Base-by-base conservation (phyloP, 2,797 vertebrate species). In the Lutjanus campechanus region DNA sequence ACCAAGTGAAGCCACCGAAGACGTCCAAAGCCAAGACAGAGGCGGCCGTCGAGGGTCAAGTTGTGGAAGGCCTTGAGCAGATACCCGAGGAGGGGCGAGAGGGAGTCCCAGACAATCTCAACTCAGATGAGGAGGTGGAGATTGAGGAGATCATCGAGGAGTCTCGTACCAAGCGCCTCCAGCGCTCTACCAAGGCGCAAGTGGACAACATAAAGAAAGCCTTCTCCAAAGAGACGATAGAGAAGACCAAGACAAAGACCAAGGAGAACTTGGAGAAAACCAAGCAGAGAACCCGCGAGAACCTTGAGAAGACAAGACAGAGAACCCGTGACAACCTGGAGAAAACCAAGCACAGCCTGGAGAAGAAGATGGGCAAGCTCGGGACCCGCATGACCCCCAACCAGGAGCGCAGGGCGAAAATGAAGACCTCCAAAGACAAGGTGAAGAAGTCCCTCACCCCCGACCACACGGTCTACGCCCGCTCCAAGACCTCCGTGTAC, bases 211-310 rank as follows among this genome's bases (percentile, higher is more conserved):
- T 99, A 82, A 99, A 99, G 94, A 99, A 98, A 88, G 97, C 96
- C 63, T 99, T 99, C 92, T 98, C 98, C 84, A 99, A 98, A 91
- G 98, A 99, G 91, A 95, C 98, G 85, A 98, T 99, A 97, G 97
- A 98, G 95, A 97, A 98, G 92, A 98, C 96, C 54, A 92, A 94
- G 90, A 91, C 96, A 87, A 97, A 97, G 94, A 97, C 97, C 61
- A 97, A 95, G 84, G 98, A 99, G 83, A 99, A 99, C 90, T 62
- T 99, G 94, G 97, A 98, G 95, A 99, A 98, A 94, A 99, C 98
- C 62, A 96, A 95, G 63, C 96, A 96, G 91, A 98, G 95, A 92
- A 99, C 98, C 83, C 94, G 96, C 0, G 97, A 99, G 84, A 99
- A 98, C 86, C 85, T 99, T 70, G 98, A 99, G 93, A 98, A 98